Evolutionary conservation across 2,113 vertebrate genomes (phyloP).

Genomic region (Gulo gulo): DNA sequence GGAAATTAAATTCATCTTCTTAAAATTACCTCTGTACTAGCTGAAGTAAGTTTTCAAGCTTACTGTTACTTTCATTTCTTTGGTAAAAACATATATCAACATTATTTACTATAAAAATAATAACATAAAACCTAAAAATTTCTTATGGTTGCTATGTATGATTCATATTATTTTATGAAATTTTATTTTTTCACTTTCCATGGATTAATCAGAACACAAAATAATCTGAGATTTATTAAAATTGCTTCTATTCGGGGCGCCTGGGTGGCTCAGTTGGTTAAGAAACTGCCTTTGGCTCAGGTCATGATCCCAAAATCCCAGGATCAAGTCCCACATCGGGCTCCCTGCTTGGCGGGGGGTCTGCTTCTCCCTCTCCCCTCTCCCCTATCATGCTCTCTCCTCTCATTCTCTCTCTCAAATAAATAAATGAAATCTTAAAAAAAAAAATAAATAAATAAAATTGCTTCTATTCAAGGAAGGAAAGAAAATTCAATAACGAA

Average conservation of each 20-base stretch:
- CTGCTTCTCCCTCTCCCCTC: too few species aligned
- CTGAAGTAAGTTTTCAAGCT: background rate
- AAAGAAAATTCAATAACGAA: background rate
- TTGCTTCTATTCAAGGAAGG: background rate
- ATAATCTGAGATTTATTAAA: background rate
- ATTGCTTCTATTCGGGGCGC: background rate
- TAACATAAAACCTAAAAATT: background rate
- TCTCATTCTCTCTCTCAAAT: too few species aligned
- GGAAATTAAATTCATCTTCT: background rate
- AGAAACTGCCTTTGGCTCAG: too few species aligned
- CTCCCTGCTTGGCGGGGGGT: too few species aligned
- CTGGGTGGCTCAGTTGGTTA: too few species aligned
- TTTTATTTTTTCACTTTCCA: background rate
- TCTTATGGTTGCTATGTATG: background rate
- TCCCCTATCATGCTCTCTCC: too few species aligned
- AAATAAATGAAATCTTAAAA: too few species aligned
- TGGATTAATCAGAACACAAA: background rate
- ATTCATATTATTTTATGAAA: background rate
- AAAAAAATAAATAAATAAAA: too few species aligned
- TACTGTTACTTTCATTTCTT: background rate
- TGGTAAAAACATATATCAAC: background rate
- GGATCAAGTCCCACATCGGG: too few species aligned
- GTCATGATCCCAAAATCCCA: too few species aligned
- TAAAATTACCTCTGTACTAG: background rate
- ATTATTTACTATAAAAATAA: background rate